Base-by-base conservation (phyloP, 2,113 vertebrate species). In the Orthonyx spaldingii region DNA sequence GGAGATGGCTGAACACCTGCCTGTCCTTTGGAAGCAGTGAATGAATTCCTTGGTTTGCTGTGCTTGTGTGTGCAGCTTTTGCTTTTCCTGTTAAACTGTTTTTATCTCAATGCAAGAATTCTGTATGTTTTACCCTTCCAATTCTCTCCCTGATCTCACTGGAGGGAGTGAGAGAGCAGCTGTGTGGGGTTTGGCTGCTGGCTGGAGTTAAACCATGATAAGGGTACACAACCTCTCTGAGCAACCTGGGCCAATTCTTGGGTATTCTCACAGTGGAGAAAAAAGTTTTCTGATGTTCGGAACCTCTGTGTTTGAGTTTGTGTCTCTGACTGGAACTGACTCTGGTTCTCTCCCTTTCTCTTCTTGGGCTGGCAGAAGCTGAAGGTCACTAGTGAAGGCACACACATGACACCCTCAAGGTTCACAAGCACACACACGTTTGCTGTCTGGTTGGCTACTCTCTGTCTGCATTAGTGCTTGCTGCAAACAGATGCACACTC, bases 401-500 rank as follows among this genome's bases (percentile, higher is more conserved):
- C 27, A 77, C 32, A 41, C 16, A 72, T 3, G 3, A 15, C 14
- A 13, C 13, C 32, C 44, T 79, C 14, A n/a, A 68, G 16, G 21
- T 59, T 59, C 89, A 87, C 53, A 68, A 63, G 39, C 22, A 47
- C 32, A 41, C 26, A 24, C 5, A 15, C 14, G 20, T 47, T 78
- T 75, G 41, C 30, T 74, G n/a, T 8, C 33, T 75, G 18, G n/a
- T 52, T 32, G 3, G 35, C 49, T 69, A 1, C 13, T 46, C 27
- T 72, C 44, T 74, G 10, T 50, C 60, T 46, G 17, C 2, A 1
- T 41, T 2, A 2, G 18, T 33, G 28, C 21, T 61, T 7, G 0
- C n/a, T 70, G 30, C 30, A 85, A 60, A 60, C 20, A 42, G 15
- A 69, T 19, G 6, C 11, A 68, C 8, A 1, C 5, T 21, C 32